Percentiles rank a stretch among this genome's conserved stretches.
Evolutionary conservation across 2,113 vertebrate species (phyloP).

Genomic region (Protomyctophum bolini): DNA sequence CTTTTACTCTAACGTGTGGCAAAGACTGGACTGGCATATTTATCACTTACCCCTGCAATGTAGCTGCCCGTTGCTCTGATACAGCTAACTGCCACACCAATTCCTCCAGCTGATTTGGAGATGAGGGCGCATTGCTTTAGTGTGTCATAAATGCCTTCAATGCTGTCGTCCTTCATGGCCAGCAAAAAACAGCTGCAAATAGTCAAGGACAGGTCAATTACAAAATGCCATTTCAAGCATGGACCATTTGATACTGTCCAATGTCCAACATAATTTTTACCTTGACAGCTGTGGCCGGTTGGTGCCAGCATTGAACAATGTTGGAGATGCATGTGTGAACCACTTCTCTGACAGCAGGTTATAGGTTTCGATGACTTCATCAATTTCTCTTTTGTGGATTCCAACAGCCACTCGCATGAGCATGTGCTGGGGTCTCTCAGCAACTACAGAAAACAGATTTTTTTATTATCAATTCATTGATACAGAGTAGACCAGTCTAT

Average conservation of each 20-base stretch:
- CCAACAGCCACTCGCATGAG: constrained; percentile 95
- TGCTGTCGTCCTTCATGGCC: constrained; percentile 97
- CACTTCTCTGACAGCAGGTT: constrained; percentile 94
- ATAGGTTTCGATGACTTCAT: constrained; percentile 93
- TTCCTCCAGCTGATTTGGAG: constrained; percentile 96
- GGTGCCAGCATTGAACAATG: constrained; percentile 96
- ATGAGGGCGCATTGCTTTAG: constrained; percentile 96
- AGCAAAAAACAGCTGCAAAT: constrained; percentile 91
- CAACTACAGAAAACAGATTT: constrained; percentile 75
- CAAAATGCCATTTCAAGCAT: too few species aligned
- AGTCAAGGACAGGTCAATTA: too few species aligned
- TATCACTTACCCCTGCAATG: constrained; percentile 89
- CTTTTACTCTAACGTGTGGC: too few species aligned
- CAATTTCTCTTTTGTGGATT: constrained; percentile 89
- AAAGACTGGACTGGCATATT: neutral
- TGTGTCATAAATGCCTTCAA: constrained; percentile 95
- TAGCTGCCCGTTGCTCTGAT: constrained; percentile 96
- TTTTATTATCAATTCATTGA: neutral
- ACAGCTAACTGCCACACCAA: constrained; percentile 93
- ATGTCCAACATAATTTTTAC: constrained; percentile 60
- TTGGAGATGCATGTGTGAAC: constrained; percentile 97
- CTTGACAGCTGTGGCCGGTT: constrained; percentile 95
- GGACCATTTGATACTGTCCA: neutral
- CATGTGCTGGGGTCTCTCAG: constrained; percentile 97
- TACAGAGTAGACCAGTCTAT: too few species aligned